These are phyloP conservation scores for Cotesia glomerata DNA, from an alignment of 1,140 invertebrate species.

Conservation along the genomic window DNA sequence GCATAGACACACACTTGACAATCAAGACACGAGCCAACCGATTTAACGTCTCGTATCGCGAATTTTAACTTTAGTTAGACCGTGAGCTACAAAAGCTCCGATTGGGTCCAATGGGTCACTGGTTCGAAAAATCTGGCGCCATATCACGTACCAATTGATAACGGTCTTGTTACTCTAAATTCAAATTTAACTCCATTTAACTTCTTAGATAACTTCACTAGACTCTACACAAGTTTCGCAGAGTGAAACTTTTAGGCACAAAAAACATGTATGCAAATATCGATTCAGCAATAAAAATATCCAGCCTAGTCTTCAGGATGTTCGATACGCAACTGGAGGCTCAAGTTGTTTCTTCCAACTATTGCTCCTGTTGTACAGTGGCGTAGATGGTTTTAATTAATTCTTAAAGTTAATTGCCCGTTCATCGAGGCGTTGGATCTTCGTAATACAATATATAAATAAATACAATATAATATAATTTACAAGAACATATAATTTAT, in stretches of 20 bases:
- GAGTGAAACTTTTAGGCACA: neutral
- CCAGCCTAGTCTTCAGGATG: constrained; percentile 50
- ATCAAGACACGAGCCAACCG: constrained; percentile 29
- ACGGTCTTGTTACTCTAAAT: constrained; percentile 29
- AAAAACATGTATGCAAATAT: neutral
- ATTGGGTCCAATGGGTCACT: constrained; percentile 55
- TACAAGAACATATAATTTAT: too few species aligned
- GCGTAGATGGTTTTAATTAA: constrained; percentile 58
- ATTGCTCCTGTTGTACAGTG: constrained; percentile 57
- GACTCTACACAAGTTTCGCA: neutral
- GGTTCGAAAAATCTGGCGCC: constrained; percentile 43
- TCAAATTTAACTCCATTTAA: too few species aligned
- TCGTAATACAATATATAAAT: neutral
- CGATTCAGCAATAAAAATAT: neutral
- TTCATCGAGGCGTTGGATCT: constrained; percentile 29
- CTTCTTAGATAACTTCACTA: too few species aligned
- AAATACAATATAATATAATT: too few species aligned
- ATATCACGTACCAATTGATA: constrained; percentile 38
- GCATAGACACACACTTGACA: constrained; percentile 8
- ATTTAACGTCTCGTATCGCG: neutral
- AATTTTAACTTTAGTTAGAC: neutral
- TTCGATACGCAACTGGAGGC: constrained; percentile 57
- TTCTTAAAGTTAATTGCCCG: constrained; percentile 33
- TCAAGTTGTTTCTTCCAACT: constrained; percentile 50
- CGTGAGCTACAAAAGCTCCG: constrained; percentile 28